These are phyloP conservation scores for Rhizoglyphus robini DNA, from an alignment of 1,140 invertebrate species.

Conservation along the genomic window DNA sequence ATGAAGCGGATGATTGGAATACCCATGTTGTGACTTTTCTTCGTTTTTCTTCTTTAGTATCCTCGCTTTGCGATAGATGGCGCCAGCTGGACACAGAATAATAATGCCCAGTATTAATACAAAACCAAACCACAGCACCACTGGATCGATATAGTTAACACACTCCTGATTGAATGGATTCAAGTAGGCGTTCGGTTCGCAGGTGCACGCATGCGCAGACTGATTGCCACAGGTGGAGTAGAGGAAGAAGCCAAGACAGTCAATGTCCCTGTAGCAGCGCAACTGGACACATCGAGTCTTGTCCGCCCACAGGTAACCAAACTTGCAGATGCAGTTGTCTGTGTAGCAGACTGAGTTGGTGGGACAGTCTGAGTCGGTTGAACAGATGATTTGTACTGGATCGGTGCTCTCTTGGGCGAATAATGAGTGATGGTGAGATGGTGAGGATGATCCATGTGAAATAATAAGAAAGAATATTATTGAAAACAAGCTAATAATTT, in stretches of 20 bases:
- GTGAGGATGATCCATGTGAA: too few relatives aligned
- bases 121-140: neutral
- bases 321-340: neutral
- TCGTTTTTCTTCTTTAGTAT: too few relatives aligned
- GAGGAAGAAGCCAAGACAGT: neutral
- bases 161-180: neutral
- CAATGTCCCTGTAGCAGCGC: neutral
- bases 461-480: too few relatives aligned
- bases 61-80: too few relatives aligned
- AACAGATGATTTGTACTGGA: too few relatives aligned
- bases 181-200: neutral
- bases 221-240: neutral
- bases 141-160: neutral
- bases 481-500: too few relatives aligned
- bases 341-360: neutral
- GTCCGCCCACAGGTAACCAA: neutral
- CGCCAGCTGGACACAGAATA: neutral
- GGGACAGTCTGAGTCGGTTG: too few relatives aligned
- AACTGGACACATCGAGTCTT: neutral
- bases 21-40: too few relatives aligned
- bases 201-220: neutral
- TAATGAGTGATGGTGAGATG: too few relatives aligned
- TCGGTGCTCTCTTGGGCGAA: too few relatives aligned
- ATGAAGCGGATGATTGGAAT: too few relatives aligned
- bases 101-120: neutral